Evolutionary conservation across 2,113 vertebrate species (phyloP), one percentile per base, ranked within the genome.

Genomic region (Pelusios castaneus): DNA sequence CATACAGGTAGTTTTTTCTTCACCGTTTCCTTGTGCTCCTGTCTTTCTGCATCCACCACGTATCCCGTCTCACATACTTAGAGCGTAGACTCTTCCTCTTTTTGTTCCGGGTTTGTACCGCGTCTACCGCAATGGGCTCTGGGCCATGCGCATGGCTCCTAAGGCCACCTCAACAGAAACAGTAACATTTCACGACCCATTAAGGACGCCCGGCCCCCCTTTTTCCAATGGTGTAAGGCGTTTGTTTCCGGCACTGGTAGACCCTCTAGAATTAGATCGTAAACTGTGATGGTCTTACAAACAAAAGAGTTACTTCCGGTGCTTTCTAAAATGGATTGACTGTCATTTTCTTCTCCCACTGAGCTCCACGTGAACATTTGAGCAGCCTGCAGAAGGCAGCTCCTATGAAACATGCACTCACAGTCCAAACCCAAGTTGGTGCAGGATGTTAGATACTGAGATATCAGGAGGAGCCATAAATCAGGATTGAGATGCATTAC

Each of bases 21-120:
- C 60, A 67, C 34, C 19, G 60, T n/a, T 67, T n/a, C 16, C 60
- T 67, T 17, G 31, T 43, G 89, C 79, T 82, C 45, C 78, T 3
- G n/a, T 73, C 22, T 19, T 5, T 43, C 60, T 54, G 0, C 11
- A 22, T 6, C 34, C 34, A 5, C 3, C 24, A 1, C 10, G 24
- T 6, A 2, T 3, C 80, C 31, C 9, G 2, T 22, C 34, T 3
- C 9, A 8, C 2, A 2, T 12, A 29, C 2, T 1, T n/a, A 12
- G 41, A 16, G 13, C 1, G 1, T 12, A 22, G 4, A 24, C 4
- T 80, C 73, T 10, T 29, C 5, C 38, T 58, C 27, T 2, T 25
- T 45, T 54, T 5, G 8, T 17, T 17, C 45, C 0, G 10, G 1
- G 38, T 22, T 24, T n/a, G 3, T n/a, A 27, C 1, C 22, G 63